Conservation (phyloP, 2,113 vertebrate genomes). For the Callithrix jacchus region DNA sequence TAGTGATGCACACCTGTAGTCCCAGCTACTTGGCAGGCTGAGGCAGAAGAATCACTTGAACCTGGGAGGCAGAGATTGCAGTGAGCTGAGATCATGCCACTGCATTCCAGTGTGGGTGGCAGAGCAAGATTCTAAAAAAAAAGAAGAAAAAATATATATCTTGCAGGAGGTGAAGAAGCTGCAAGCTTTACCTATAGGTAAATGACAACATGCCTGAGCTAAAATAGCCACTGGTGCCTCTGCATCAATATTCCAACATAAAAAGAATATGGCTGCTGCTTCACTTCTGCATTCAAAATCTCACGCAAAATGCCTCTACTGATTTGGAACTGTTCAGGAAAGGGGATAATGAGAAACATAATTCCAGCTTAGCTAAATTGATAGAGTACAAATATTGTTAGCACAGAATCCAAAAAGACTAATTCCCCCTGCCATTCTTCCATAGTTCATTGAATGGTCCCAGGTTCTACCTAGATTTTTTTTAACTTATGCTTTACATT, state of each 20-base stretch:
- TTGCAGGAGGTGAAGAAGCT: background rate
- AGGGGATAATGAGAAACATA: background rate
- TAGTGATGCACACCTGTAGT: no score
- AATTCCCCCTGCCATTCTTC: background rate
- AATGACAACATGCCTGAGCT: accelerated
- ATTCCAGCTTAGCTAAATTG: background rate
- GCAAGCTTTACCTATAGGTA: background rate
- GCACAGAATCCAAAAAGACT: background rate
- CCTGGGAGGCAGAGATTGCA: no score
- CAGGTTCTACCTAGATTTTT: background rate
- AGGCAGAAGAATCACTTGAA: no score
- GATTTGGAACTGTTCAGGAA: background rate
- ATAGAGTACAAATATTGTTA: background rate
- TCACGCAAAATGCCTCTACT: background rate
- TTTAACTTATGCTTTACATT: no score
- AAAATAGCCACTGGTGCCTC: no score
- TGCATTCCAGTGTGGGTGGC: no score
- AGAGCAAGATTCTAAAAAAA: no score
- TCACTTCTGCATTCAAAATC: background rate
- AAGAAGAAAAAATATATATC: background rate
- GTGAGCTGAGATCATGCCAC: no score
- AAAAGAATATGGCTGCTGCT: background rate
- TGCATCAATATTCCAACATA: background rate
- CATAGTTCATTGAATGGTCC: background rate
- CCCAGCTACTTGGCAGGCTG: no score